Evolutionary conservation across 2,888 invertebrate genomes (phyloP).

Genomic region (Sinotaia quadrata): DNA sequence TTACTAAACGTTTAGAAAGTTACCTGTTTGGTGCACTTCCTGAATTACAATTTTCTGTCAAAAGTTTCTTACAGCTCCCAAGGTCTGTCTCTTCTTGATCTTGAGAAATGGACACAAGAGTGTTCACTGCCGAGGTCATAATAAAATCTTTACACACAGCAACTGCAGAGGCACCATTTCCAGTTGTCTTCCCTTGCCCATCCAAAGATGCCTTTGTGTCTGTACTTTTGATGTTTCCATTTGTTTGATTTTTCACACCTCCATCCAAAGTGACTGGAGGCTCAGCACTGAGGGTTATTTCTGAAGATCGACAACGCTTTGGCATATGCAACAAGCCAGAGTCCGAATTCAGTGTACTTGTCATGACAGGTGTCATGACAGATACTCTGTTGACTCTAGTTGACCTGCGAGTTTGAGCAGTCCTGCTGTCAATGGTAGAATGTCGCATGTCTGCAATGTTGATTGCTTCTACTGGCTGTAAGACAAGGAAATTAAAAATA

Average conservation of each 20-base stretch:
- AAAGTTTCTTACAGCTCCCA: not conserved
- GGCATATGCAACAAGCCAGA: too few species aligned
- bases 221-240: not conserved
- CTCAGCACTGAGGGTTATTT: too few species aligned
- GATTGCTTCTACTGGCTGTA: constrained; percentile 52
- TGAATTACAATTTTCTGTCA: not conserved
- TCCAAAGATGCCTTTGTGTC: not conserved
- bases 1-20: too few species aligned
- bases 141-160: too few species aligned
- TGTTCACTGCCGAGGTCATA: too few species aligned
- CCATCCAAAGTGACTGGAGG: not conserved
- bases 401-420: constrained; percentile 46
- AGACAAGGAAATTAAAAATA: constrained; percentile 22
- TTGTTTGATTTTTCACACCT: not conserved
- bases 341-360: constrained; percentile 5
- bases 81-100: too few species aligned
- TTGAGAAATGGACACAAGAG: too few species aligned
- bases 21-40: too few species aligned
- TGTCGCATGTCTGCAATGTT: constrained; percentile 59
- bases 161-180: not conserved
- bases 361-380: not conserved
- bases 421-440: constrained; percentile 43
- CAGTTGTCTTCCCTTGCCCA: not conserved
- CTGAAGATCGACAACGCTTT: too few species aligned
- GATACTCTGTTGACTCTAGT: not conserved